Conservation (phyloP, 1,140 invertebrate species). For the Pogonomyrmex californicus region DNA sequence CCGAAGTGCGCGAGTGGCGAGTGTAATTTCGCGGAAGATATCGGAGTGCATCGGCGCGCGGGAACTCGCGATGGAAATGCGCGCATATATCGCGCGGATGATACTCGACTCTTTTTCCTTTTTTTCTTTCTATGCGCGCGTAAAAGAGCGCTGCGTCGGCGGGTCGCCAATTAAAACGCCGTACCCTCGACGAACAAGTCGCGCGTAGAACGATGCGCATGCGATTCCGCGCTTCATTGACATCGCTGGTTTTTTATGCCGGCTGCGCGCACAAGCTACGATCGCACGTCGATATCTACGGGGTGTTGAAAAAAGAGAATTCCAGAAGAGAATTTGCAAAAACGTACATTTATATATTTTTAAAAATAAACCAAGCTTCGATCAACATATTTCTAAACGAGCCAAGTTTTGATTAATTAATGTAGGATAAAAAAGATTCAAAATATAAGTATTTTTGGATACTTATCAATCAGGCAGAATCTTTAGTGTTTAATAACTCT, state of each 20-base stretch:
- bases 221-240: conserved; percentile 71
- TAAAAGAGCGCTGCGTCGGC: conserved; percentile 65
- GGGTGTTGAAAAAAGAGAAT: conserved; percentile 1
- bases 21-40: conserved; percentile 72
- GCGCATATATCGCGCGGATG: conserved; percentile 48
- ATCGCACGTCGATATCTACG: neutral
- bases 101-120: conserved; percentile 58
- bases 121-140: conserved; percentile 32
- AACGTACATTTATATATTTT: neutral
- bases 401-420: neutral
- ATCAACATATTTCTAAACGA: too few relatives aligned
- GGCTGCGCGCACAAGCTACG: neutral
- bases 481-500: too few relatives aligned
- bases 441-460: too few relatives aligned
- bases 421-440: too few relatives aligned
- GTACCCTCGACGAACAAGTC: conserved; percentile 57
- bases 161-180: conserved; percentile 74
- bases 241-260: conserved; percentile 61
- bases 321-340: neutral
- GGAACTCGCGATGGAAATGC: conserved; percentile 62
- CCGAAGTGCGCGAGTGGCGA: conserved; percentile 68
- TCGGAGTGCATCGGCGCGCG: conserved; percentile 64
- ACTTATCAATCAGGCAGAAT: too few relatives aligned
- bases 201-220: conserved; percentile 46
- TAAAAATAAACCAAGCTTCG: neutral